Evolutionary conservation across 1,140 invertebrate species (phyloP).

Genomic region (Doryteuthis pealeii): DNA sequence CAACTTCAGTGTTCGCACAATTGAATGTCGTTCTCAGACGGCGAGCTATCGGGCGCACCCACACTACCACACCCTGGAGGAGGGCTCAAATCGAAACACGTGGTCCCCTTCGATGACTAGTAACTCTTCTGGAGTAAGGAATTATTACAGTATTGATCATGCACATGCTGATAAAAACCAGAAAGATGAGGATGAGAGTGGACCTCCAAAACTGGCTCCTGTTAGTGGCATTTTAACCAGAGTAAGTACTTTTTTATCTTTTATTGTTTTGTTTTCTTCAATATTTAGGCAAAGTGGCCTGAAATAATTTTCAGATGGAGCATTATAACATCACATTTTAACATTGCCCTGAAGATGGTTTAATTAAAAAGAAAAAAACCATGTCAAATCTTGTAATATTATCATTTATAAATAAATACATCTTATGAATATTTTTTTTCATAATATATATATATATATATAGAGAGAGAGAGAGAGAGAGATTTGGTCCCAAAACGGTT

Average conservation of each 20-base stretch:
- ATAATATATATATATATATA: too few relatives aligned
- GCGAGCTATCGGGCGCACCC: neutral
- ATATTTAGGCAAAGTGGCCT: too few relatives aligned
- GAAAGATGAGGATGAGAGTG: conserved; percentile 22
- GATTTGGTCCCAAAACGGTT: too few relatives aligned
- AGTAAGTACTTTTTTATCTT: conserved; percentile 20
- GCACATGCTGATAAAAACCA: conserved; percentile 1
- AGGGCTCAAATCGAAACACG: conserved; percentile 19
- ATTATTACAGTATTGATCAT: conserved; percentile 25
- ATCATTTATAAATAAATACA: too few relatives aligned
- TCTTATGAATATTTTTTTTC: too few relatives aligned
- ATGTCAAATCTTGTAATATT: too few relatives aligned
- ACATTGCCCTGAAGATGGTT: too few relatives aligned
- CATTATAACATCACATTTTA: too few relatives aligned
- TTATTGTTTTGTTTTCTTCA: neutral
- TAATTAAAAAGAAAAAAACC: too few relatives aligned
- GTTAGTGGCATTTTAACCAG: conserved; percentile 30
- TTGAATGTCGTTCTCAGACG: neutral
- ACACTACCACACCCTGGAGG: conserved; percentile 16
- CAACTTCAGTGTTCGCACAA: neutral
- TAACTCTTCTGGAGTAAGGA: conserved; percentile 6
- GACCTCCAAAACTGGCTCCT: conserved; percentile 29
- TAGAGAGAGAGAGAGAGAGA: too few relatives aligned
- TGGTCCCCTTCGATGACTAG: conserved; percentile 24
- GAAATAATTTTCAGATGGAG: too few relatives aligned